Conservation (phyloP, 2,888 invertebrate species). For the Agonopterix alstromeriana region DNA sequence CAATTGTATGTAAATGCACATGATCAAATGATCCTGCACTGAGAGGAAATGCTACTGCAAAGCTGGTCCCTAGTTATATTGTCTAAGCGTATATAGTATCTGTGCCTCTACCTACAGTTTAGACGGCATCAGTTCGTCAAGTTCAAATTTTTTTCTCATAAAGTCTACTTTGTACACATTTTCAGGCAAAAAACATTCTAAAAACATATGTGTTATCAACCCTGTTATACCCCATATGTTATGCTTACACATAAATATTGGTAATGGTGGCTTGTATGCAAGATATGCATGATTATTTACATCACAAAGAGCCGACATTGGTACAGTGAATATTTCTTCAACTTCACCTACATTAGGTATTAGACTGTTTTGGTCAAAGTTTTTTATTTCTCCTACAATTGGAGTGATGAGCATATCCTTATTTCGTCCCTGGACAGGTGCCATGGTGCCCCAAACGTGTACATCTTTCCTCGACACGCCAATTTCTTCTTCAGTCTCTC, state of each 20-base stretch:
- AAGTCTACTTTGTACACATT: constrained; percentile 43
- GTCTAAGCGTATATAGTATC: too few species aligned
- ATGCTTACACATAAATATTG: constrained; percentile 73
- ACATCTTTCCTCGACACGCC: constrained; percentile 79
- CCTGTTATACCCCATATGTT: constrained; percentile 89
- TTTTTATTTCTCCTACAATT: constrained; percentile 77
- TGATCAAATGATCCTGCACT: too few species aligned
- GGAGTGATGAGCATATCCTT: constrained; percentile 80
- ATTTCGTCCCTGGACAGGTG: constrained; percentile 41
- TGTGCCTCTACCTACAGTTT: constrained; percentile 26
- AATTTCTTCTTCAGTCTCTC: constrained; percentile 94
- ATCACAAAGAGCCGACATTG: constrained; percentile 80
- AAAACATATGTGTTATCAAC: constrained; percentile 83
- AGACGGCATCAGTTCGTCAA: constrained; percentile 47
- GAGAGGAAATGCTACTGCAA: too few species aligned
- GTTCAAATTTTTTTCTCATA: constrained; percentile 31
- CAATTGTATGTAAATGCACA: too few species aligned
- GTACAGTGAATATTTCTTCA: constrained; percentile 84
- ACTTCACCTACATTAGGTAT: constrained; percentile 84
- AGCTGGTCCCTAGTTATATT: too few species aligned
- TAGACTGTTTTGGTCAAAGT: constrained; percentile 71
- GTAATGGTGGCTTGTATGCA: constrained; percentile 73
- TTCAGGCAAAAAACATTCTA: constrained; percentile 45
- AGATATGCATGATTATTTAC: constrained; percentile 77
- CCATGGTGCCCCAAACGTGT: constrained; percentile 80